Base-by-base conservation (phyloP, 2,888 invertebrate species). In the Apodemia hepburni region DNA sequence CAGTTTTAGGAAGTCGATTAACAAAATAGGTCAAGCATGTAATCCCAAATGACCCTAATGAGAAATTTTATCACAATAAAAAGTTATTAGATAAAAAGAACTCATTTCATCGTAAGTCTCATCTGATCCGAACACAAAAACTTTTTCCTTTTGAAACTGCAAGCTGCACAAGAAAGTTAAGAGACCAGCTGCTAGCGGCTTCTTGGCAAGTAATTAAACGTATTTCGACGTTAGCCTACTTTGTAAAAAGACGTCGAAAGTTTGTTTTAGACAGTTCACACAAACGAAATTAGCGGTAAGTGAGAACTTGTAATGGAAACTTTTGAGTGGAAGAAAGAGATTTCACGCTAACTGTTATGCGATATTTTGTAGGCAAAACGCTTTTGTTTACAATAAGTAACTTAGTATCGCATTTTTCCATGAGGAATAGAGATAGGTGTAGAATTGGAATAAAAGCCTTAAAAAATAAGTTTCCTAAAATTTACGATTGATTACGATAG, bases 121-220 rank as follows among this genome's bases (percentile, higher is more conserved):
- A 75, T 78, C 75, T 67, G 79, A 69, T 66, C 65, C 59, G 60
- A 76, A 72, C 74, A 76, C 70, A 67, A 69, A 54, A 85, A 84
- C 72, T 85, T 82, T 82, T 82, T 78, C 75, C 73, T 78, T 79
- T 62, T 74, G 70, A 73, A 74, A 73, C 71, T 76, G 73, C 77
- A 71, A 71, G 77, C 73, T 76, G 82, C 78, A 81, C 75, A 76
- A 75, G 75, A 76, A 85, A 82, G 75, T 84, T 80, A 66, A 71
- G 47, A n/a, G 58, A 62, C 73, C 75, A 79, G 75, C 85, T 84
- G 82, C 81, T 79, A 78, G 75, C 76, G 68, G 71, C 76, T 80
- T 79, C 84, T 85, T 81, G 75, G 75, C 81, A 81, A 86, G 84
- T 87, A 87, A 87, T 87, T 85, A 87, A 84, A 84, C 80, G 78